phyloP scores from a whole-genome alignment of 2,113 vertebrate genomes.

The Embiotoca jacksoni region DNA sequence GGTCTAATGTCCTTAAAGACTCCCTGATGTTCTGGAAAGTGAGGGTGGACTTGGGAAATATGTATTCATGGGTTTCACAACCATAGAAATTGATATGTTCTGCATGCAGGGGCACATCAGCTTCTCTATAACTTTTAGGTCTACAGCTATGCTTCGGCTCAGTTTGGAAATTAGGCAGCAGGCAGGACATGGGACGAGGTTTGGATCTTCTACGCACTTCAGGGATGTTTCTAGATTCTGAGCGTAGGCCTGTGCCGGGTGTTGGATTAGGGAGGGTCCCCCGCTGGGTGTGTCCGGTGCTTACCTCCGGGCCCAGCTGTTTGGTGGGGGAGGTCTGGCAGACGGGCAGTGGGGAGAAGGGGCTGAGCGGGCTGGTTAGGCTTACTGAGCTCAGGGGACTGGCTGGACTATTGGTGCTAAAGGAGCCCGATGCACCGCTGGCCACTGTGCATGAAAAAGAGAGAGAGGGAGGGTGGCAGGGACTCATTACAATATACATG shows the following conservation, averaged over 20 bases:
- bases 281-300: constrained; percentile 77
- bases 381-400: constrained; percentile 96
- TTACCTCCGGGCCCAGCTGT: constrained; percentile 91
- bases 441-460: constrained; percentile 79
- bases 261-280: constrained; percentile 20
- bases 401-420: constrained; percentile 96
- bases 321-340: constrained; percentile 93
- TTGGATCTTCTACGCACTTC: constrained; percentile 47
- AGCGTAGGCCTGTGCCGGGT: background rate
- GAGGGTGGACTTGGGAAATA: constrained; percentile 1
- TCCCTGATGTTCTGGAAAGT: constrained; percentile 14
- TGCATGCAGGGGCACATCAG: constrained; percentile 14
- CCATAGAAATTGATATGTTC: constrained; percentile 1
- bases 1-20: constrained; percentile 41
- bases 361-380: constrained; percentile 95
- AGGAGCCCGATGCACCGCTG: constrained; percentile 88
- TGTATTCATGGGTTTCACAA: constrained; percentile 5
- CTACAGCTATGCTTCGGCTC: constrained; percentile 31
- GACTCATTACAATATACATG: background rate
- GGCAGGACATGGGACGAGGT: constrained; percentile 46
- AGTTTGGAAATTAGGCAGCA: constrained; percentile 23
- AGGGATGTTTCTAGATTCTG: constrained; percentile 20
- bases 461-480: background rate
- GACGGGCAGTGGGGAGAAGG: constrained; percentile 93
- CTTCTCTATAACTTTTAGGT: constrained; percentile 49